These are phyloP conservation scores for Drosophila mayri DNA, from an alignment of 1,140 invertebrate species.

Conservation along the genomic window DNA sequence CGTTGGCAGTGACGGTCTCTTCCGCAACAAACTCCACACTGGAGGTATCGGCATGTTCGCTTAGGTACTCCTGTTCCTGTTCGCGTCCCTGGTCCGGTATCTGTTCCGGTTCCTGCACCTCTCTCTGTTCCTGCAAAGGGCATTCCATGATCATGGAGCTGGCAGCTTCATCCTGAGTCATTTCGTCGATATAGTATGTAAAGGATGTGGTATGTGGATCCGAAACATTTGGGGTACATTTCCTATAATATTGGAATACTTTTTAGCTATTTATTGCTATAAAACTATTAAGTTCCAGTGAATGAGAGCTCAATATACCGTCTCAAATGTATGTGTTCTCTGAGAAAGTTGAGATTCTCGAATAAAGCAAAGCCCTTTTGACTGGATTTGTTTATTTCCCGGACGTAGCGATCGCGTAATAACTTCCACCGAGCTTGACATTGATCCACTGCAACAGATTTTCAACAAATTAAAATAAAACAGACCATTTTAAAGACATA, in stretches of 20 bases:
- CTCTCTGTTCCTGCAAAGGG: background rate
- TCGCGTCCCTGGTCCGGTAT: background rate
- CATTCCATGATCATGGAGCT: background rate
- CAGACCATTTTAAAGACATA: background rate
- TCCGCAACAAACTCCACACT: slow-evolving; percentile 10
- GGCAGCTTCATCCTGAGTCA: background rate
- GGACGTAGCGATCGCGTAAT: slow-evolving; percentile 38
- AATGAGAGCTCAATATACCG: background rate
- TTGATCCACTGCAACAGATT: slow-evolving; percentile 8
- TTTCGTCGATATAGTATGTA: background rate
- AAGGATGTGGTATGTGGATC: background rate
- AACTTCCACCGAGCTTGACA: slow-evolving; percentile 31
- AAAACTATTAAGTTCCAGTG: background rate
- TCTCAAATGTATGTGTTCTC: slow-evolving; percentile 19
- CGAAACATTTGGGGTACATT: background rate
- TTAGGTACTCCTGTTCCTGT: slow-evolving; percentile 4
- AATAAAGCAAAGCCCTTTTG: background rate
- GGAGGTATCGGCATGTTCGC: background rate
- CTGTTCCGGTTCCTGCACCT: background rate
- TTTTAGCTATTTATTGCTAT: background rate
- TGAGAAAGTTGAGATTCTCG: slow-evolving; percentile 16
- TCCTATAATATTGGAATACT: background rate
- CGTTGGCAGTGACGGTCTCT: background rate
- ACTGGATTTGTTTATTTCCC: slow-evolving; percentile 23
- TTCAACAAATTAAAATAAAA: background rate